Conservation (phyloP, 2,888 invertebrate species). For the Globia sparganii region DNA sequence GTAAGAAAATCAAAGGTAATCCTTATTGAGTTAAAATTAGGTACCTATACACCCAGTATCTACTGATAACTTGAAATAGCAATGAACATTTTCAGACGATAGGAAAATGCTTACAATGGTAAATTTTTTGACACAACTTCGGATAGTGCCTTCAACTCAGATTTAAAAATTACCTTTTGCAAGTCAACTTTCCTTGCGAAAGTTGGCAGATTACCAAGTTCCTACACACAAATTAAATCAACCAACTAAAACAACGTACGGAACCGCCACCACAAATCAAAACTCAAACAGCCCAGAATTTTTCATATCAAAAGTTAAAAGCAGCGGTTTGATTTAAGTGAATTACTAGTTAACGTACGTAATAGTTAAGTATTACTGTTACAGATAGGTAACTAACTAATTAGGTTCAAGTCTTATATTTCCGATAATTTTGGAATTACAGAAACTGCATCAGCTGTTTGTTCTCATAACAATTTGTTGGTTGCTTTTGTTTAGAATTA, state of each 20-base stretch:
- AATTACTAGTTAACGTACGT: constrained; percentile 50
- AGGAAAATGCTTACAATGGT: background rate
- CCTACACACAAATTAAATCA: background rate
- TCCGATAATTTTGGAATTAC: constrained; percentile 37
- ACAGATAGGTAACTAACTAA: constrained; percentile 9
- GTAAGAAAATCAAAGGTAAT: no score
- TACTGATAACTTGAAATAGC: background rate
- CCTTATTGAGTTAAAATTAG: background rate
- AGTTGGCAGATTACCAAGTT: background rate
- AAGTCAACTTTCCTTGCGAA: background rate
- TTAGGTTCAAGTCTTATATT: constrained; percentile 29
- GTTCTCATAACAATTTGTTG: constrained; percentile 35
- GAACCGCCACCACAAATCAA: constrained; percentile 23
- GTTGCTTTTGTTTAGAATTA: background rate
- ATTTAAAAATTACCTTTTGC: background rate
- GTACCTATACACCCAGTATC: background rate
- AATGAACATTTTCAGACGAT: background rate
- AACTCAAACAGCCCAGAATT: background rate
- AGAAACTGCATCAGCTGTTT: constrained; percentile 30
- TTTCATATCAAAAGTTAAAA: constrained; percentile 53
- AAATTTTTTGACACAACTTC: no score
- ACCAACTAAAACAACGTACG: constrained; percentile 7
- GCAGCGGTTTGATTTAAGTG: constrained; percentile 51
- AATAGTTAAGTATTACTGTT: constrained; percentile 47
- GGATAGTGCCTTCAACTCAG: background rate